Base-by-base conservation (phyloP, 2,113 vertebrate genomes). In the Malurus elegans region DNA sequence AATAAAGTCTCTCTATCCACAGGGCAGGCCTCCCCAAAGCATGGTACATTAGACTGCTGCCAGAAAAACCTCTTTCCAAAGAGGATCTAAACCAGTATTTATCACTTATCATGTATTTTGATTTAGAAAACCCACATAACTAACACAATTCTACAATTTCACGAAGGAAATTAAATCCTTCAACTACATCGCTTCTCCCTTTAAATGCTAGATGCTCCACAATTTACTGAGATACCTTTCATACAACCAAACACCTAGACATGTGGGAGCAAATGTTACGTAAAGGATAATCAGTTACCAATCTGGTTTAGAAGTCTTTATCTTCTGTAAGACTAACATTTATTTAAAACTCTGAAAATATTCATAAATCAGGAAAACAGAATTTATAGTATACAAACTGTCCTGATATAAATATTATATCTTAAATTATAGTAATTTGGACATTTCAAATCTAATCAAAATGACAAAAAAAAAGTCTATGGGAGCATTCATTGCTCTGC, bases 181-280 rank as follows among this genome's bases (percentile, higher is more conserved):
- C 66, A 45, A 38, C 57, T 85, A 83, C 87, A 74, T 53, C 31
- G 3, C 18, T 85, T 92, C 40, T 75, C 28, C 58, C 7, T 93
- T 78, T 20, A 94, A 72, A 71, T 62, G 34, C 25, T 69, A 88
- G 74, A 78, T 79, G 32, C n/a, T 71, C 34, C 58, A 88, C 26
- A 40, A 94, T 78, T 90, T 51, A 86, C 36, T 48, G n/a, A 78
- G 65, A 66, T 72, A 91, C 23, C 58, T 92, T 51, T 79, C 21
- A 64, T n/a, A 67, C 1, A 84, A 57, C 25, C 71, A 76, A 90
- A 87, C 73, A 23, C 47, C 25, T 87, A 90, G 66, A 25, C 86
- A 95, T 87, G 38, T 51, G 60, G 51, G 58, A 90, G 20, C 83
- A 96, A 97, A 66, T 10, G 45, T 70, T 88, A 97, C 57, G 83